A percentile compares a stretch with the other conserved stretches of the same genome.
Conservation (phyloP, 2,888 invertebrate species). For the Habroteleia sp. region DNA sequence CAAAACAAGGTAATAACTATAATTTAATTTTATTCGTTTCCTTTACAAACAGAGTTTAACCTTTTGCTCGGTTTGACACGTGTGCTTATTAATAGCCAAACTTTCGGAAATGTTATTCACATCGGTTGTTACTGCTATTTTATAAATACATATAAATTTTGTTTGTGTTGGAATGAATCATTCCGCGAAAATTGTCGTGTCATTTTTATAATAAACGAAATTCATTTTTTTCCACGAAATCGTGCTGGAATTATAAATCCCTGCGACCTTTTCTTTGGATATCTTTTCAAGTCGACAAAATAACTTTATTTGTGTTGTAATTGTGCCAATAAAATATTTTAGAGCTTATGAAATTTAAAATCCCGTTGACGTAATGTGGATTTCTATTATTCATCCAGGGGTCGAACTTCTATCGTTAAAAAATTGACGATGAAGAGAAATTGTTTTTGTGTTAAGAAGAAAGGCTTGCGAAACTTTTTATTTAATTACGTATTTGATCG, state of each 20-base stretch:
- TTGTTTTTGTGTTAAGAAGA: too few relatives aligned
- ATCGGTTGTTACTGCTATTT: neutral
- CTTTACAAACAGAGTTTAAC: slow-evolving; percentile 1
- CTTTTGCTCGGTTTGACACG: neutral
- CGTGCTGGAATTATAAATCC: neutral
- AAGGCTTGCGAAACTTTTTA: neutral
- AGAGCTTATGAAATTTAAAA: slow-evolving; percentile 30
- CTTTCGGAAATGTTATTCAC: slow-evolving; percentile 9
- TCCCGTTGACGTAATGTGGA: slow-evolving; percentile 19
- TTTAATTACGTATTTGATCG: slow-evolving; percentile 10
- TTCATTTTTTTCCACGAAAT: slow-evolving; percentile 11
- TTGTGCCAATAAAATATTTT: slow-evolving; percentile 39
- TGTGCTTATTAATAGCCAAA: slow-evolving; percentile 14
- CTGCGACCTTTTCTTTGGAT: slow-evolving; percentile 15
- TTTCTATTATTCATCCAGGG: slow-evolving; percentile 17
- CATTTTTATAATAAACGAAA: slow-evolving; percentile 13
- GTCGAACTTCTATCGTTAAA: too few relatives aligned
- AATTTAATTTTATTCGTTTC: neutral
- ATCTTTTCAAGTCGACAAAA: slow-evolving; percentile 18
- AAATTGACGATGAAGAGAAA: too few relatives aligned
- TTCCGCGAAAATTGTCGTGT: slow-evolving; percentile 3
- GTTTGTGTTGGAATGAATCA: slow-evolving; percentile 11
- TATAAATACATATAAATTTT: slow-evolving; percentile 10
- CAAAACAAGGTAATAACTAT: too few relatives aligned
- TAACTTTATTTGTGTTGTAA: slow-evolving; percentile 50